Evolutionary conservation across 2,888 invertebrate genomes (phyloP).

Genomic region (Agrotis exclamationis): DNA sequence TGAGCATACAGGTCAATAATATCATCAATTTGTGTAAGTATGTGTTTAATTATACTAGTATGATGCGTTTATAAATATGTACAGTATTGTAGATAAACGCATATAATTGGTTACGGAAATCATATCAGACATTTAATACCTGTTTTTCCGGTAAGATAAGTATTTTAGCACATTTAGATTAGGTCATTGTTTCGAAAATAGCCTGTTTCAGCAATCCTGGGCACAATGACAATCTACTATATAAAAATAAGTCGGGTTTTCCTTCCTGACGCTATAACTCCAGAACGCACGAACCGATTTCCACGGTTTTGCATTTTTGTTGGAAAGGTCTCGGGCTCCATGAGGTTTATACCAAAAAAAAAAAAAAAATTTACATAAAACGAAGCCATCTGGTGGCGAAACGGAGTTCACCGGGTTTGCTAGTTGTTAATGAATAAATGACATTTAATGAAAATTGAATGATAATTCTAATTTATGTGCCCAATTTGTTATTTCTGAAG

Average conservation of each 20-base stretch:
- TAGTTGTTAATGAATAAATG: too few relatives aligned
- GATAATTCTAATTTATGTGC: neutral
- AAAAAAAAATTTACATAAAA: too few relatives aligned
- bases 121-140: slow-evolving; percentile 19
- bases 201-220: neutral
- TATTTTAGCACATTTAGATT: neutral
- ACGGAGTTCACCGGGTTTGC: too few relatives aligned
- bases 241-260: too few relatives aligned
- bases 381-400: too few relatives aligned
- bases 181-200: neutral
- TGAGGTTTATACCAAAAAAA: too few relatives aligned
- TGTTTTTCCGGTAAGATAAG: slow-evolving; percentile 33
- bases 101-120: slow-evolving; percentile 21
- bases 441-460: too few relatives aligned
- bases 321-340: too few relatives aligned
- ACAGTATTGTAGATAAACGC: slow-evolving; percentile 12
- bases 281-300: too few relatives aligned
- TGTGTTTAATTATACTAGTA: neutral
- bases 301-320: too few relatives aligned
- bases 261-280: too few relatives aligned
- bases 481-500: neutral
- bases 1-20: slow-evolving; percentile 20
- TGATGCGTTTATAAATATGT: slow-evolving; percentile 5
- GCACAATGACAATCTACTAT: too few relatives aligned
- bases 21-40: slow-evolving; percentile 11